These are phyloP conservation scores for Tapera naevia DNA, from an alignment of 2,797 vertebrate genomes.

Conservation along the genomic window DNA sequence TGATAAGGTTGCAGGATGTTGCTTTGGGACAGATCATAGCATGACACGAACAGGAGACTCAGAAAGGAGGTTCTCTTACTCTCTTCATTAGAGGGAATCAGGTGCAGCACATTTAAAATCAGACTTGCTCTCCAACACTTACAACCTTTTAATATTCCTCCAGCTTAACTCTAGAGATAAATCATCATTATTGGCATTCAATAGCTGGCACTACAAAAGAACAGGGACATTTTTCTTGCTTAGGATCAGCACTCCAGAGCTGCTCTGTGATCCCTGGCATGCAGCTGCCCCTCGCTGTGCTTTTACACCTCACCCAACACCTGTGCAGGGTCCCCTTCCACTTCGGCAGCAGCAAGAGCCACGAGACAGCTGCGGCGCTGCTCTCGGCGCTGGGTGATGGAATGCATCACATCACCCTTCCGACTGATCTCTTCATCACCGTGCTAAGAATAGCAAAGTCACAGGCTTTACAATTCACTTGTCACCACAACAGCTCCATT, in stretches of 20 bases:
- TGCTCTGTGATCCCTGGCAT: fast-evolving
- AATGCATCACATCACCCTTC: neutral
- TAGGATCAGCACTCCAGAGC: neutral
- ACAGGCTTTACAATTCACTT: neutral
- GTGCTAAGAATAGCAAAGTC: fast-evolving
- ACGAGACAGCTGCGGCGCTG: fast-evolving
- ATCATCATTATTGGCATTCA: neutral
- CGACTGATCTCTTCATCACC: neutral
- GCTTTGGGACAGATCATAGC: neutral
- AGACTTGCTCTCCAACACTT: neutral
- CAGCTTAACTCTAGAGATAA: neutral
- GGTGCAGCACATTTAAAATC: neutral
- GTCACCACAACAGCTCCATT: fast-evolving
- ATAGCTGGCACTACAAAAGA: neutral
- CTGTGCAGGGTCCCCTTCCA: fast-evolving
- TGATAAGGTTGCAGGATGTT: fast-evolving
- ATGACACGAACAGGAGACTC: neutral
- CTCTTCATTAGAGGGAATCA: neutral
- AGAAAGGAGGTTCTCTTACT: neutral
- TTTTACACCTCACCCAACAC: fast-evolving
- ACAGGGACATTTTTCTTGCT: neutral
- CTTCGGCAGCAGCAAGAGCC: neutral
- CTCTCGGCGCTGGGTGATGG: fast-evolving
- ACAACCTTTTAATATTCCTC: neutral
- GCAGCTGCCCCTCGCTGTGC: fast-evolving